Percentiles rank a stretch among this genome's conserved stretches.
phyloP scores from a whole-genome alignment of 2,888 invertebrate genomes.

The Callinectes sapidus region DNA sequence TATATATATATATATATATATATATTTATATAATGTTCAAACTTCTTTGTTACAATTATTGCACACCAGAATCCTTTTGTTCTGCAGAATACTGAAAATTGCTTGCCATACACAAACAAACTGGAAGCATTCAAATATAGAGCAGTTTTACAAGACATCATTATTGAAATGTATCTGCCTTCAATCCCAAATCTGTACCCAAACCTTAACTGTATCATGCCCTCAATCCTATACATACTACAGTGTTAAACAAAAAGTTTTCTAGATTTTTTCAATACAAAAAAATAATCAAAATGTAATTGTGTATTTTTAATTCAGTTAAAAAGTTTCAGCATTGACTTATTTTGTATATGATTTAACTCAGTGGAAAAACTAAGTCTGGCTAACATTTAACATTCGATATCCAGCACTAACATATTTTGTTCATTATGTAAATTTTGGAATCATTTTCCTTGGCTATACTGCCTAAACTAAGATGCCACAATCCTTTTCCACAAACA shows the following conservation, averaged over 20 bases:
- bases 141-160: not conserved
- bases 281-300: not conserved
- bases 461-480: constrained; percentile 17
- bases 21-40: not conserved
- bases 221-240: not conserved
- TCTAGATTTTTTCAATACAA: not conserved
- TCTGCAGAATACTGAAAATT: constrained; percentile 18
- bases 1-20: not conserved
- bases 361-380: constrained; percentile 30
- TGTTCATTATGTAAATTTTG: constrained; percentile 2
- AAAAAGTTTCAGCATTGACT: constrained; percentile 7
- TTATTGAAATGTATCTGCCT: not conserved
- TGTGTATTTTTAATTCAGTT: not conserved
- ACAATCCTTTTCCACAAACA: constrained; percentile 12
- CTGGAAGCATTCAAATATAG: constrained; percentile 10
- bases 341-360: constrained; percentile 14
- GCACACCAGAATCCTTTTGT: not conserved
- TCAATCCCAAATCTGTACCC: not conserved
- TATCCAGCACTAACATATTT: constrained; percentile 10
- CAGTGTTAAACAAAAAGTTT: not conserved
- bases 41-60: not conserved
- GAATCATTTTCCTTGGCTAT: not conserved
- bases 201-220: not conserved
- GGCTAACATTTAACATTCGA: constrained; percentile 12
- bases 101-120: constrained; percentile 1